Conservation (phyloP, 2,888 invertebrate species). For the Xanthia icteritia region DNA sequence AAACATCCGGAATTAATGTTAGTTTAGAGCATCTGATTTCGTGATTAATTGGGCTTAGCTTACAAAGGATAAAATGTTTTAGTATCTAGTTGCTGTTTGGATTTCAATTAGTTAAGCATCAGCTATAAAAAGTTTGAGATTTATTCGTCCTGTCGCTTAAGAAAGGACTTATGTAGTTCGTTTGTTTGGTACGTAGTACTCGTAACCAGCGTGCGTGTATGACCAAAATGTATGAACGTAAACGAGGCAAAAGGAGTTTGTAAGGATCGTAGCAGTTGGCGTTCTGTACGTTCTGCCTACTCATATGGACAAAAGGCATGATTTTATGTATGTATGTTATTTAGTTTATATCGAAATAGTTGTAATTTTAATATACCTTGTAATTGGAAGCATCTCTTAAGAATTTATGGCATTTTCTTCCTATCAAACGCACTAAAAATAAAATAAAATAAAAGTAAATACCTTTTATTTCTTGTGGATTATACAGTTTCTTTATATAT, state of each 20-base stretch:
- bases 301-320: not conserved
- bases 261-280: not conserved
- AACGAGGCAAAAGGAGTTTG: not conserved
- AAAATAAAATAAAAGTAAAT: too few relatives aligned
- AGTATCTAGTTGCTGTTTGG: slow-evolving; percentile 35
- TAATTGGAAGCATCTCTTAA: not conserved
- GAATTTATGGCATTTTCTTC: not conserved
- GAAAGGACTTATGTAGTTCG: not conserved
- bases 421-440: slow-evolving; percentile 9
- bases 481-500: too few relatives aligned
- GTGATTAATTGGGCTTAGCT: slow-evolving; percentile 46
- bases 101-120: slow-evolving; percentile 31
- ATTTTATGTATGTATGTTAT: not conserved
- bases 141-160: slow-evolving; percentile 21
- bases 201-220: not conserved
- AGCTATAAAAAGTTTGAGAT: slow-evolving; percentile 37
- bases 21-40: slow-evolving; percentile 57
- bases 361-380: not conserved
- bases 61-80: slow-evolving; percentile 40
- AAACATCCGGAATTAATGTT: slow-evolving; percentile 72
- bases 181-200: not conserved
- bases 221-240: not conserved
- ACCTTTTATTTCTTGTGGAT: too few relatives aligned
- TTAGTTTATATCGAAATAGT: not conserved
- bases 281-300: not conserved